Evolutionary conservation across 2,888 invertebrate species (phyloP).

Genomic region (Octonoba sinensis): DNA sequence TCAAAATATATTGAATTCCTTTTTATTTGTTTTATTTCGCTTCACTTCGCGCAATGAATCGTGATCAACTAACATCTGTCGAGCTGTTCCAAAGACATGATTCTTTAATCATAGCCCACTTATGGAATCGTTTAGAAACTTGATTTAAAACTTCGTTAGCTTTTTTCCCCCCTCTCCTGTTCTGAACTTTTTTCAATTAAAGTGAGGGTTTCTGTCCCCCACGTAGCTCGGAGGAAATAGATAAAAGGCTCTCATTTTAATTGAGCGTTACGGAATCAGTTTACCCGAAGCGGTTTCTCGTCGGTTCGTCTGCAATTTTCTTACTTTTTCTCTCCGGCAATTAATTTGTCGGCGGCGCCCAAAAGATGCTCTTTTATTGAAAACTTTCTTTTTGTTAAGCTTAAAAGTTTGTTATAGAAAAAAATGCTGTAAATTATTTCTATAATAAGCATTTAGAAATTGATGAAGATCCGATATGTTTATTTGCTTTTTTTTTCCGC

Average conservation of each 20-base stretch:
- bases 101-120: slow-evolving; percentile 29
- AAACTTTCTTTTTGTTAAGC: neutral
- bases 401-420: slow-evolving; percentile 5
- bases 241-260: slow-evolving; percentile 34
- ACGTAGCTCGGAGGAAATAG: neutral
- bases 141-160: slow-evolving; percentile 48
- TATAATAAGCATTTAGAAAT: neutral
- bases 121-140: slow-evolving; percentile 41
- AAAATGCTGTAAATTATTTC: neutral
- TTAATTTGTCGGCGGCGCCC: slow-evolving; percentile 18
- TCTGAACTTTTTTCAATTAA: slow-evolving; percentile 27
- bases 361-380: slow-evolving; percentile 1
- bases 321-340: slow-evolving; percentile 3
- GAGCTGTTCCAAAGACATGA: slow-evolving; percentile 11
- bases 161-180: slow-evolving; percentile 9
- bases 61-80: slow-evolving; percentile 6
- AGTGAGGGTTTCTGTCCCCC: slow-evolving; percentile 2
- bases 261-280: slow-evolving; percentile 10
- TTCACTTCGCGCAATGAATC: slow-evolving; percentile 9
- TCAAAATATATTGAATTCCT: neutral
- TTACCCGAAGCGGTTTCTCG: neutral
- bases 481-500: no score
- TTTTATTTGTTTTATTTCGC: neutral
- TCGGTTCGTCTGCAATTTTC: neutral
- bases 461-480: no score